Base-by-base conservation (phyloP, 2,888 invertebrate genomes). In the Melanotus villosus region DNA sequence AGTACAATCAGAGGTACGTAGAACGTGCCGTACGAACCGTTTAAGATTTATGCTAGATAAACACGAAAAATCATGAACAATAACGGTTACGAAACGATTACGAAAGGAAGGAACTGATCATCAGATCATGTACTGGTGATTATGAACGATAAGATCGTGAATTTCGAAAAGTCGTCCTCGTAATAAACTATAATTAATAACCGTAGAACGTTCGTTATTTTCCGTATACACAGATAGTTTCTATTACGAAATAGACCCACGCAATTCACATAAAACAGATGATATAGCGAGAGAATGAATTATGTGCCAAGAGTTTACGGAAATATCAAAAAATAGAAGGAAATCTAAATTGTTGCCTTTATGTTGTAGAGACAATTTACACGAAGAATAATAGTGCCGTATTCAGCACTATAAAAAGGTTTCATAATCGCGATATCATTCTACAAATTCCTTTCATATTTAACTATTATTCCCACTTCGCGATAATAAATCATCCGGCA, bases 11-110 rank as follows among this genome's bases (percentile, higher is more conserved):
- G n/a, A n/a, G n/a, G n/a, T n/a, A n/a, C n/a, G n/a, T n/a, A n/a
- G n/a, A n/a, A n/a, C n/a, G n/a, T n/a, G 26, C 26, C 7, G 4
- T 26, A 26, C 26, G 26, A 47, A 47, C 12, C 47, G n/a, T 47
- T 21, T 26, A 47, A 47, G 47, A 47, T 47, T 47, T 47, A 47
- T 47, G 47, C n/a, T 26, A 14, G 47, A 47, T 47, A 47, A 52
- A 32, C 52, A 52, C 52, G 52, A 52, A 68, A 66, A 69, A 72
- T 67, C 72, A 66, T 66, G 69, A 72, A 70, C 72, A 70, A 70
- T 72, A 58, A 57, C 63, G 23, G 66, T 72, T 69, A 72, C 69
- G 18, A 52, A 47, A 47, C 47, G 26, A 52, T 52, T 52, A 52
- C 12, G 72, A 72, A 72, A 72, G 58, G 58, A 69, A 45, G 60